Conservation (phyloP, 1,140 invertebrate genomes). For the Bombus waltoni region DNA sequence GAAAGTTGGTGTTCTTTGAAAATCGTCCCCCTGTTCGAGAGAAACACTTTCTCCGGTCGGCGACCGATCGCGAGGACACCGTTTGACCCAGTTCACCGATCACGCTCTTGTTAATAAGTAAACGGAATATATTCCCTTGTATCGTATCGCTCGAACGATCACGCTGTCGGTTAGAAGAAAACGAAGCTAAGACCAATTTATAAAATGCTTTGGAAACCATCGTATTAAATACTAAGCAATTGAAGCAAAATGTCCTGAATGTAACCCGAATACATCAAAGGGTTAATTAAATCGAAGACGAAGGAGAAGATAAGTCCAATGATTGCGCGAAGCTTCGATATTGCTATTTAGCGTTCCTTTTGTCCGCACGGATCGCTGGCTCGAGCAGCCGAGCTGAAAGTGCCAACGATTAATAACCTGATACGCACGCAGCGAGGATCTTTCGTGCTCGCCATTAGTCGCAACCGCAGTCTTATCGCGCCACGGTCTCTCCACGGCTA, state of each 20-base stretch:
- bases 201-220: background rate
- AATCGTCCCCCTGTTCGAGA: conserved; percentile 41
- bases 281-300: conserved; percentile 30
- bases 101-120: conserved; percentile 33
- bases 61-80: conserved; percentile 73
- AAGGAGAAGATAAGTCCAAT: background rate
- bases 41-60: conserved; percentile 76
- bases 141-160: too few species aligned
- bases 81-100: conserved; percentile 72
- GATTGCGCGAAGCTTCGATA: background rate
- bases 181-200: background rate
- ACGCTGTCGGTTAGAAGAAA: too few species aligned
- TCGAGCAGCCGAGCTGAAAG: conserved; percentile 36
- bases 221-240: background rate
- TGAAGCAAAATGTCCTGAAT: background rate
- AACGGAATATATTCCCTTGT: too few species aligned
- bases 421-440: conserved; percentile 31
- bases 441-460: conserved; percentile 40
- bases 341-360: conserved; percentile 15
- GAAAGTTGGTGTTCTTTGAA: conserved; percentile 60
- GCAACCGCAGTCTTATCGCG: conserved; percentile 22
- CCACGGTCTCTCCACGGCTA: conserved; percentile 21
- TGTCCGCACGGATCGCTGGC: conserved; percentile 31
- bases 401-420: conserved; percentile 49
- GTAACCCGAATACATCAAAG: background rate